Percentiles rank a stretch among this genome's conserved stretches.
Evolutionary conservation across 1,140 invertebrate species (phyloP).

Genomic region (Lineus longissimus): DNA sequence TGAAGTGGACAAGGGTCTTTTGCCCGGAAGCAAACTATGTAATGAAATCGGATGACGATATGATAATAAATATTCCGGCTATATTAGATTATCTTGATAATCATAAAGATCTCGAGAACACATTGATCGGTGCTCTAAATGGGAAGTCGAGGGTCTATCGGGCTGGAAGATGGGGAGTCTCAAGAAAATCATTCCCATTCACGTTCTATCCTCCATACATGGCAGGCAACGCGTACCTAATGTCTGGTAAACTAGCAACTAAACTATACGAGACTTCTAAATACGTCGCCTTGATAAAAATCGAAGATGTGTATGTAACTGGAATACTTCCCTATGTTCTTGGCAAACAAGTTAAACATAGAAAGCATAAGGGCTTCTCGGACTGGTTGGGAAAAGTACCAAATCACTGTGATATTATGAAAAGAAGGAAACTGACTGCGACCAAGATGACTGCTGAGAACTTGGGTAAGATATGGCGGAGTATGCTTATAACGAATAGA

Average conservation of each 20-base stretch:
- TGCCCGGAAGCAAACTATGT: constrained; percentile 66
- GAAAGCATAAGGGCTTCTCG: no score
- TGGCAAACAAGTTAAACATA: not conserved
- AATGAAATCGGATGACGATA: constrained; percentile 86
- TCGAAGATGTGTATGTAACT: constrained; percentile 52
- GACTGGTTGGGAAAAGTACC: no score
- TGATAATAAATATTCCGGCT: constrained; percentile 68
- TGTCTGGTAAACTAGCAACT: constrained; percentile 35
- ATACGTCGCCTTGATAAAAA: constrained; percentile 25
- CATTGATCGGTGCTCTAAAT: constrained; percentile 10
- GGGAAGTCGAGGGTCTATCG: not conserved
- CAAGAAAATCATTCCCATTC: constrained; percentile 16
- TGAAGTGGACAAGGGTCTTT: constrained; percentile 67
- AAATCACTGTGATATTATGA: no score
- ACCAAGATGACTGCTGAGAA: no score
- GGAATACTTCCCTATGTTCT: constrained; percentile 21
- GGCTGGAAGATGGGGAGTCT: constrained; percentile 15
- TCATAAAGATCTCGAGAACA: not conserved
- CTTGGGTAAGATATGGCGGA: no score
- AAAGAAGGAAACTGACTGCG: no score
- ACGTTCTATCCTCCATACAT: constrained; percentile 35
- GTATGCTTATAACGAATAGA: no score
- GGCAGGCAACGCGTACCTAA: constrained; percentile 43
- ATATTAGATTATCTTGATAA: constrained; percentile 14
- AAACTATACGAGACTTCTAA: constrained; percentile 31